Base-by-base conservation (phyloP, 2,113 vertebrate genomes). In the Pelecanus crispus region DNA sequence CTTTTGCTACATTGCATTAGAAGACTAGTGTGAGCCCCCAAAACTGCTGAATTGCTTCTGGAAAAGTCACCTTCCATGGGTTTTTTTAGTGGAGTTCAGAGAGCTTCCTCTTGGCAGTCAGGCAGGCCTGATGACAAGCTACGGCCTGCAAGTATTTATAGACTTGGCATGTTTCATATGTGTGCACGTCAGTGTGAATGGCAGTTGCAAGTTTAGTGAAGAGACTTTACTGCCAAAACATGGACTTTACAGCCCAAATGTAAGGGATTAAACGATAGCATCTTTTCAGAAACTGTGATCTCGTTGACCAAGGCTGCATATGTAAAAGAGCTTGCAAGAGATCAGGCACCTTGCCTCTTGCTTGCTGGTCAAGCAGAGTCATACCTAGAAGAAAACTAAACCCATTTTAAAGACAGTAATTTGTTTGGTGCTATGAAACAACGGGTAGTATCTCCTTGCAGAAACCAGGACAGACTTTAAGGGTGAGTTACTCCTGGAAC, bases 271-370 rank as follows among this genome's bases (percentile, higher is more conserved):
- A 40, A 17, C 45, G 8, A 7, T 26, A 6, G 12, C 3, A 8
- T 84, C 3, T 56, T 22, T 19, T 42, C 67, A 78, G 24, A 59
- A 62, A 29, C 13, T 5, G 12, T 31, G 18, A 18, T 25, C 2
- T 42, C 2, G 1, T 2, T 61, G 22, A 40, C 34, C 4, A 24
- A 31, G 26, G 25, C 36, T 73, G 26, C 4, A 1, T 17, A 2
- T n/a, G 6, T 62, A 78, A 49, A 10, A 34, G 38, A 70, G 28
- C 38, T 86, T 2, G 2, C 10, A 31, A 32, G 56, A 67, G 20
- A 28, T 24, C 3, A 12, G 26, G 36, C 7, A 31, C 5, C 10
- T 70, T 10, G 13, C 3, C 6, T 62, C 15, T 52, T 67, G 10
- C 4, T 6, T 36, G 24, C 16, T 79, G 32, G 13, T 81, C 11